Conservation (phyloP, 2,797 vertebrate species). For the Syndactyla subalaris region DNA sequence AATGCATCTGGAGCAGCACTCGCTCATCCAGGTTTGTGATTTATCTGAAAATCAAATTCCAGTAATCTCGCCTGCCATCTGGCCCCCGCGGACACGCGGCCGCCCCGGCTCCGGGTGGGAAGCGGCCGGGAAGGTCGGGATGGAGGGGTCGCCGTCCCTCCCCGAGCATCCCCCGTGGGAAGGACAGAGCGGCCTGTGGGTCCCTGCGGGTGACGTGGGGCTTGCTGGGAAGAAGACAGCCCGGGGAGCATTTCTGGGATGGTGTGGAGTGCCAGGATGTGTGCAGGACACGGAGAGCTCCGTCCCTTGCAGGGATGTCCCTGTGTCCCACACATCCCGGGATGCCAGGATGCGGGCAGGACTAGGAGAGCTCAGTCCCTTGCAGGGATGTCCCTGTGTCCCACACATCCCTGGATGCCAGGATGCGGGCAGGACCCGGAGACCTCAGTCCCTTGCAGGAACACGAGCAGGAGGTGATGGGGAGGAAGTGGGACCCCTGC, state of each 20-base stretch:
- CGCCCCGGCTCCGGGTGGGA: not conserved
- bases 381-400: not conserved
- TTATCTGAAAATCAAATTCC: conserved; percentile 73
- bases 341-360: not conserved
- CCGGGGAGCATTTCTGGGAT: not conserved
- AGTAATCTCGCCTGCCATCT: conserved; percentile 72
- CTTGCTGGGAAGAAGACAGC: not conserved
- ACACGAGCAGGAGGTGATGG: not conserved
- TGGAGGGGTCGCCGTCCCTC: not conserved
- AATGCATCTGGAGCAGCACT: conserved; percentile 61
- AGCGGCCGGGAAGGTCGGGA: not conserved
- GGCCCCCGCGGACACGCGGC: not conserved
- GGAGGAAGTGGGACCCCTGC: not conserved
- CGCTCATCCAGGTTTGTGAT: conserved; percentile 63
- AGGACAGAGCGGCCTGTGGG: accelerated
- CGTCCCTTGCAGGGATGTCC: not conserved
- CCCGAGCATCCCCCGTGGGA: accelerated
- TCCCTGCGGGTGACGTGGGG: accelerated
- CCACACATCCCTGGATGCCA: not conserved
- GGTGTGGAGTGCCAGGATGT: not conserved
- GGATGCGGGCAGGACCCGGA: not conserved
- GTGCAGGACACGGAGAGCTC: not conserved
- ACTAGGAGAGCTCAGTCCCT: accelerated
- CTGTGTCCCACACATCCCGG: not conserved
- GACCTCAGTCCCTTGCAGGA: not conserved